phyloP scores from a whole-genome alignment of 2,797 vertebrate genomes.

The Masticophis lateralis region DNA sequence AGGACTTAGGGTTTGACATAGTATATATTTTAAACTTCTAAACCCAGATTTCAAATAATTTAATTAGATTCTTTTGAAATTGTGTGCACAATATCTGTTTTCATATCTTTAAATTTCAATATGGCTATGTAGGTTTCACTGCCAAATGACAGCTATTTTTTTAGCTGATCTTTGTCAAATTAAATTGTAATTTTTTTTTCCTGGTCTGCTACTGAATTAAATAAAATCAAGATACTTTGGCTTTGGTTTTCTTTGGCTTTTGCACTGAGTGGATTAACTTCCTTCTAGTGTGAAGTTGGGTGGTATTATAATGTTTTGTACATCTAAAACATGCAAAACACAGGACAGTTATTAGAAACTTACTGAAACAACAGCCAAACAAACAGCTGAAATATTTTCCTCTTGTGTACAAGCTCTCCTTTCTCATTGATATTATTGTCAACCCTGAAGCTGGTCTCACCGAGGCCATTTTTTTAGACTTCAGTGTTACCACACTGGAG shows the following conservation, averaged over 20 bases:
- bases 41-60: background rate
- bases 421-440: background rate
- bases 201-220: background rate
- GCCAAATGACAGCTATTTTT: background rate
- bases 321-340: background rate
- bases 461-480: no score
- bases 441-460: no score
- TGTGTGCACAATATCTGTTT: background rate
- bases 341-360: background rate
- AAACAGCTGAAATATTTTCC: background rate
- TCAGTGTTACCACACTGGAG: no score
- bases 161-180: background rate
- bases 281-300: background rate
- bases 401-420: background rate
- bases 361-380: conserved; percentile 15
- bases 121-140: background rate
- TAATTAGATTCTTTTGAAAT: background rate
- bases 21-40: background rate
- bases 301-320: conserved; percentile 5
- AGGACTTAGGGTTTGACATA: background rate
- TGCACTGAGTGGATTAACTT: conserved; percentile 3
- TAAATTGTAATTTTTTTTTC: background rate
- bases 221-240: background rate
- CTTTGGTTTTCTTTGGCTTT: background rate
- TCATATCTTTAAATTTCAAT: background rate